Evolutionary conservation across 2,113 vertebrate species (phyloP).

Genomic region (Erinaceus europaeus): DNA sequence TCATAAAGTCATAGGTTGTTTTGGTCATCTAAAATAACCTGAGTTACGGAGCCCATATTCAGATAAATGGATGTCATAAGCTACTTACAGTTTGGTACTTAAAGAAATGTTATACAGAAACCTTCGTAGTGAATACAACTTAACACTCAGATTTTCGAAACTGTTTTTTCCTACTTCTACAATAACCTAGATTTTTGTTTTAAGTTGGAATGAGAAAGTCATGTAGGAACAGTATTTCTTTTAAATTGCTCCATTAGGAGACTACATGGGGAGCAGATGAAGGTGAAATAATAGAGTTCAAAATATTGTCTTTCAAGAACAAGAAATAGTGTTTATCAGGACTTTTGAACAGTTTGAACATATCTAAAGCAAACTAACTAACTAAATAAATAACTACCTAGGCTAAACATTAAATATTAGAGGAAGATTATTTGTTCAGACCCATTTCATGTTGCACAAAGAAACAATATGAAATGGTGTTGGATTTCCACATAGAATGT

Average conservation of each 20-base stretch:
- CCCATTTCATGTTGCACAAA: conserved; percentile 57
- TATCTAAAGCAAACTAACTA: conserved; percentile 63
- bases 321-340: conserved; percentile 70
- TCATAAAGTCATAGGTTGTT: background rate
- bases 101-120: conserved; percentile 16
- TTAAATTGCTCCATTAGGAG: conserved; percentile 69
- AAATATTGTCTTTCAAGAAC: conserved; percentile 68
- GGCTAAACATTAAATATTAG: conserved; percentile 75
- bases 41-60: background rate
- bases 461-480: conserved; percentile 65
- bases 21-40: conserved; percentile 14
- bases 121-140: conserved; percentile 24
- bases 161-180: conserved; percentile 54
- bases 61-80: background rate
- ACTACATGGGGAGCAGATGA: conserved; percentile 68
- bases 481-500: conserved; percentile 50
- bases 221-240: conserved; percentile 72
- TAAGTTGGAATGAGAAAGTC: conserved; percentile 63
- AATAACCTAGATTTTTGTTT: conserved; percentile 60
- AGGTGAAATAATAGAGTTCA: conserved; percentile 69
- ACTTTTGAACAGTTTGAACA: conserved; percentile 62
- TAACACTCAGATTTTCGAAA: conserved; percentile 56
- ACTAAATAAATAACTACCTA: conserved; percentile 65
- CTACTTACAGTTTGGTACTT: conserved; percentile 25
- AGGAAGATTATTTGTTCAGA: conserved; percentile 61